These are phyloP conservation scores for Drosophila azteca DNA, from an alignment of 1,140 invertebrate species.

Conservation along the genomic window DNA sequence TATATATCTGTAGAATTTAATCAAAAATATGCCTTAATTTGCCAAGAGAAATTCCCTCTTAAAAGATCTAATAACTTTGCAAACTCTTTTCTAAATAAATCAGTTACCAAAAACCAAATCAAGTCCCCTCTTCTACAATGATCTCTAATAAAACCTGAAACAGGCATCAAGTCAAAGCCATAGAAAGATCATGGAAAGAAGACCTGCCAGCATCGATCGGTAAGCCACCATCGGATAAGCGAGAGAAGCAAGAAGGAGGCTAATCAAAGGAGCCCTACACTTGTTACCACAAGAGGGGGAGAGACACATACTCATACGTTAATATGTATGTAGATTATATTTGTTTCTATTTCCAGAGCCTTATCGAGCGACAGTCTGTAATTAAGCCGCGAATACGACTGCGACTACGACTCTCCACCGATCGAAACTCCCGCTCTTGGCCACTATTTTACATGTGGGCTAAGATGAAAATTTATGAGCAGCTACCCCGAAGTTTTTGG, in stretches of 20 bases:
- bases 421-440: conserved; percentile 27
- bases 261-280: conserved; percentile 64
- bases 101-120: too few relatives aligned
- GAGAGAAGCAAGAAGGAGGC: conserved; percentile 41
- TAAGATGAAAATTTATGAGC: conserved; percentile 74
- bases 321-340: conserved; percentile 16
- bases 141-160: conserved; percentile 19
- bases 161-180: conserved; percentile 67
- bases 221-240: conserved; percentile 39
- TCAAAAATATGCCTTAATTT: too few relatives aligned
- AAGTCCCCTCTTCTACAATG: too few relatives aligned
- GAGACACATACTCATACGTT: background rate
- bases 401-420: background rate
- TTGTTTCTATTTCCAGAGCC: conserved; percentile 57
- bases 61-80: too few relatives aligned
- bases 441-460: conserved; percentile 60
- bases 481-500: conserved; percentile 50
- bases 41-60: too few relatives aligned
- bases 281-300: conserved; percentile 60
- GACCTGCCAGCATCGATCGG: conserved; percentile 12
- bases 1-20: too few relatives aligned
- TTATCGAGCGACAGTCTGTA: conserved; percentile 68
- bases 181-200: conserved; percentile 11
- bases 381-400: conserved; percentile 52
- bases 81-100: too few relatives aligned